phyloP scores from a whole-genome alignment of 2,113 vertebrate genomes.

The Periophthalmus modestus region DNA sequence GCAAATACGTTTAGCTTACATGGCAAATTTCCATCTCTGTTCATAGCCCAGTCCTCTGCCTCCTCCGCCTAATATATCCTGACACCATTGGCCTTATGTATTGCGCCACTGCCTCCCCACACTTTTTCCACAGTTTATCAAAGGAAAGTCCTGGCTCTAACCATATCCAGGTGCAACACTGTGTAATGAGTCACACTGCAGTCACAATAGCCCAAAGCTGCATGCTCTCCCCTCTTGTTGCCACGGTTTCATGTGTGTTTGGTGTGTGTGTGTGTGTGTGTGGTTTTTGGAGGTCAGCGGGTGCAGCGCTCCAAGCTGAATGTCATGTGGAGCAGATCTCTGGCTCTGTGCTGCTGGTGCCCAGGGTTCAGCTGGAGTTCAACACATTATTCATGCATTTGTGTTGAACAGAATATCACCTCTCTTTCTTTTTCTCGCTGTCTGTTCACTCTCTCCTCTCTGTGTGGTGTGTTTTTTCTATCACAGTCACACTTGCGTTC shows the following conservation, averaged over 20 bases:
- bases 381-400: conserved; percentile 69
- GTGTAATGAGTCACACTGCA: conserved; percentile 56
- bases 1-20: too few species aligned
- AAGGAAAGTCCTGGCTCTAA: conserved; percentile 34
- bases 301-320: conserved; percentile 48
- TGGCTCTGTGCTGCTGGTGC: conserved; percentile 50
- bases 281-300: conserved; percentile 51
- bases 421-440: not conserved
- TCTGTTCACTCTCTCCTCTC: not conserved
- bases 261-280: conserved; percentile 22
- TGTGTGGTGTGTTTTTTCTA: not conserved
- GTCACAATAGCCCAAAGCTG: conserved; percentile 37
- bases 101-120: conserved; percentile 43
- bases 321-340: conserved; percentile 63
- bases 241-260: conserved; percentile 9
- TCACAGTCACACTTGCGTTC: not conserved
- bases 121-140: conserved; percentile 57
- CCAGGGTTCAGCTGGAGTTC: conserved; percentile 73
- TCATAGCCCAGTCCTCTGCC: too few species aligned
- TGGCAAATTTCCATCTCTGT: not conserved
- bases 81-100: not conserved
- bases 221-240: not conserved
- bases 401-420: conserved; percentile 34
- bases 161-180: conserved; percentile 57
- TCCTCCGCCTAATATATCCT: not conserved